Evolutionary conservation across 2,888 invertebrate genomes (phyloP).

Genomic region (Himalopsyche tibetana): DNA sequence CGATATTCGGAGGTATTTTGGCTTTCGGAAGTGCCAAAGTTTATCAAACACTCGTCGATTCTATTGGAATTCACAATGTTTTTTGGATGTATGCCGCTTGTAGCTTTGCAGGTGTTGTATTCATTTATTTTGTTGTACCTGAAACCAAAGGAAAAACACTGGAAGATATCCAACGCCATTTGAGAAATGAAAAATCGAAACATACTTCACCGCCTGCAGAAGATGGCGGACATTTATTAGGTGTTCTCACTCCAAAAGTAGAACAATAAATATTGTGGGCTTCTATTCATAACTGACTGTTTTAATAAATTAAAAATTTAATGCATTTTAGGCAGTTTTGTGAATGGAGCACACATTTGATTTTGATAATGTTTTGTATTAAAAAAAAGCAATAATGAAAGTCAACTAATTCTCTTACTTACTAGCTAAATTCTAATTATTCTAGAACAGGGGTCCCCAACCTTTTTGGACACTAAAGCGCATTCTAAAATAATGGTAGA

Average conservation of each 20-base stretch:
- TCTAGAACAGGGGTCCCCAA: too few species aligned
- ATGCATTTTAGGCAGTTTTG: too few species aligned
- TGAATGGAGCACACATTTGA: too few species aligned
- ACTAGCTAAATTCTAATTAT: too few species aligned
- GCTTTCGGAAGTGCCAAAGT: conserved; percentile 79
- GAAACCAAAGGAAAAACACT: conserved; percentile 81
- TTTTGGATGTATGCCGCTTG: conserved; percentile 78
- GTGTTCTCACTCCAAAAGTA: background rate
- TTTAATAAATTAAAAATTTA: too few species aligned
- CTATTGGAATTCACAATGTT: conserved; percentile 77
- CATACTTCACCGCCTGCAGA: background rate
- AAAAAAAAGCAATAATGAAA: too few species aligned
- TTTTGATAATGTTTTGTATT: too few species aligned
- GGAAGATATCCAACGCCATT: conserved; percentile 75
- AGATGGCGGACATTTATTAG: background rate
- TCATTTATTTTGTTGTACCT: conserved; percentile 78
- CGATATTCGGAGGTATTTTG: conserved; percentile 77
- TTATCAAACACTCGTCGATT: conserved; percentile 77
- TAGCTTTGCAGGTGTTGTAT: conserved; percentile 77
- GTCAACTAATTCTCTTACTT: too few species aligned
- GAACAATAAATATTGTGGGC: background rate
- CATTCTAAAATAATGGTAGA: too few species aligned
- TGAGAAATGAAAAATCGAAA: conserved; percentile 46
- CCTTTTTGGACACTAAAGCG: too few species aligned
- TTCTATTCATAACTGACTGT: too few species aligned